Base-by-base conservation (phyloP, 2,797 vertebrate genomes). In the Rhadinocentrus ornatus region DNA sequence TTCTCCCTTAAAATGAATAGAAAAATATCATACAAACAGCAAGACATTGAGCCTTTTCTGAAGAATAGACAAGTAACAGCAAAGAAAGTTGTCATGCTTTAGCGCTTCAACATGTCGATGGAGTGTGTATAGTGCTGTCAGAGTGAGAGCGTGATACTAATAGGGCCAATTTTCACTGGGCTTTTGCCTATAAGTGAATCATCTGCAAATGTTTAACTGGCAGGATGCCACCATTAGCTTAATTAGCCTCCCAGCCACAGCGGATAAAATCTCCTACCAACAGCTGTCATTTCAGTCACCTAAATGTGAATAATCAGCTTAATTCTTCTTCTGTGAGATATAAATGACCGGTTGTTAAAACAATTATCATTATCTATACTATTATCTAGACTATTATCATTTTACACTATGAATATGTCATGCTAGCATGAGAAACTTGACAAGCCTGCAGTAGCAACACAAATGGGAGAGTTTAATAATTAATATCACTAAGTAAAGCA, bases 81-180 rank as follows among this genome's bases (percentile, higher is more conserved):
- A 22, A 35, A 18, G 5, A 11, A 65, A 29, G 13, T 52, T 3
- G 37, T 20, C 9, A 35, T 9, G 6, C 31, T 65, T 31, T 52
- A 53, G 44, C 59, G 46, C 52, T 52, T 59, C 31, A 54, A 32
- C 67, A 41, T 67, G 48, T 34, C 34, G 31, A 63, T 52, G 59
- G n/a, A n/a, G 22, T 8, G 26, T 35, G 56, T 22, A 48, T 26
- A 18, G 24, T 22, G 34, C 11, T 58, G 37, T 62, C 48, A 61
- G 24, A 54, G 34, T 16, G 34, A 60, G 57, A 59, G 27, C 6
- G 34, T 18, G 26, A 60, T 32, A 46, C n/a, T 61, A 27, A 57
- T 56, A 57, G 7, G 41, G 37, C 29, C 11, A 13, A 39, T 37
- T 72, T 72, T 68, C 39, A 41, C 15, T 26, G 12, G 26, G 27